Evolutionary conservation across 2,888 invertebrate species (phyloP), one percentile per base, ranked within the genome.

Genomic region (Drosophila mercatorum): DNA sequence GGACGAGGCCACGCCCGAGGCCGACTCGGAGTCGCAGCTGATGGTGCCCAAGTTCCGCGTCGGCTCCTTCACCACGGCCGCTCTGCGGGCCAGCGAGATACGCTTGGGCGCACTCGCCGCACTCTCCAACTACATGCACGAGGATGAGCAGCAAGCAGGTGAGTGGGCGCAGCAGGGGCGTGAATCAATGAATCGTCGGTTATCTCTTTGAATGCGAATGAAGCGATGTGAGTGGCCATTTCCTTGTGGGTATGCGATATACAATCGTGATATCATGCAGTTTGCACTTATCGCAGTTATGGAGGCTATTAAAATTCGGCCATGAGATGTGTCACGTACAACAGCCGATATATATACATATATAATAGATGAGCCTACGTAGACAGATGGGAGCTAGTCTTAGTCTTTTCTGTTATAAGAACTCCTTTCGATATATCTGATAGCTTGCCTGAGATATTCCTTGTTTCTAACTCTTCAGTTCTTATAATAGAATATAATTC

Each of bases 21-120:
- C 12, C 43, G 68, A 83, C 14, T 95, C 96, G 80, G 94, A 95
- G 12, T 77, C 86, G 89, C 94, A 88, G 91, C 83, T 90, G 22
- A 93, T 94, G 72, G 93, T 95, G 64, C 95, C 95, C 10, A 94
- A 94, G 80, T 95, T 96, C 91, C 95, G 95, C 89, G 93, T 95
- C 40, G 96, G 96, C 3, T 94, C 94, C 12, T 93, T 91, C 56
- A 93, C 93, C 36, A 91, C 91, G 0, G 92, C 91, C 41, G 92
- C 91, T 5, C 84, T 91, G 10, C 88, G 91, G 88, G 87, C 86
- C 59, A 93, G 87, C 49, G 91, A 92, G 53, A 88, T 80, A 0
- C 91, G 93, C 47, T 70, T 93, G 68, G 93, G 93, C 11, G 92
- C 93, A 5, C 78, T 93, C 55, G 93, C 93, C 2, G 92, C 93